Evolutionary conservation across 2,888 invertebrate species (phyloP).

Genomic region (Tachystola acroxantha): DNA sequence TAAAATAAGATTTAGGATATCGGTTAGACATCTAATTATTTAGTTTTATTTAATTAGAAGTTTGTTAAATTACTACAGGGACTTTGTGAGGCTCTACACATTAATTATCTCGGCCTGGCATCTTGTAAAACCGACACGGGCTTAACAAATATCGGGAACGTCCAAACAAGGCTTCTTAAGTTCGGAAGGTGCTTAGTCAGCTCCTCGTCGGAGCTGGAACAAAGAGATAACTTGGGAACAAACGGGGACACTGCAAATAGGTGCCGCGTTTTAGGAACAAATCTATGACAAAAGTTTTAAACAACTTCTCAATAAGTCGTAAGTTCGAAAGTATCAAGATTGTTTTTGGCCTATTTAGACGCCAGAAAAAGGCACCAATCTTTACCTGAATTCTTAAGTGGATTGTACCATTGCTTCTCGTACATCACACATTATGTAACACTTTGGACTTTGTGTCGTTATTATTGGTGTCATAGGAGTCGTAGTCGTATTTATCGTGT

Average conservation of each 20-base stretch:
- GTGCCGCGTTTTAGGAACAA: constrained; percentile 7
- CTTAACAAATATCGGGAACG: constrained; percentile 66
- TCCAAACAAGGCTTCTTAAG: constrained; percentile 59
- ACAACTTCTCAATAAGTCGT: too few relatives aligned
- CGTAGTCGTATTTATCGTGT: too few relatives aligned
- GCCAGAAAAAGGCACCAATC: too few relatives aligned
- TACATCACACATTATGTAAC: too few relatives aligned
- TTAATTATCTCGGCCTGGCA: constrained; percentile 64
- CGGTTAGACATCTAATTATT: too few relatives aligned
- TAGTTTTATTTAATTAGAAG: constrained; percentile 46
- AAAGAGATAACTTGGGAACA: constrained; percentile 53
- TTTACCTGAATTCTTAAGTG: too few relatives aligned
- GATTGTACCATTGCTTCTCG: too few relatives aligned
- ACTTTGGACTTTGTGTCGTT: too few relatives aligned
- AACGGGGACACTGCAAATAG: constrained; percentile 28
- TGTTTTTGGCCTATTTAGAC: too few relatives aligned
- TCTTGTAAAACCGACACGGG: constrained; percentile 61
- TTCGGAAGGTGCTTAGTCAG: constrained; percentile 58
- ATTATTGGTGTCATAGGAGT: too few relatives aligned
- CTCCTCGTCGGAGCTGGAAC: constrained; percentile 32
- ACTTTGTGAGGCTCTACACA: constrained; percentile 48
- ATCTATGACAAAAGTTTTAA: constrained; percentile 7
- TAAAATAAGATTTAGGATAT: too few relatives aligned
- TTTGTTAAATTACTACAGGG: constrained; percentile 46
- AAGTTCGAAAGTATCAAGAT: not conserved